These are phyloP conservation scores for Cerastoderma edule DNA, from an alignment of 2,888 invertebrate genomes.

Conservation along the genomic window DNA sequence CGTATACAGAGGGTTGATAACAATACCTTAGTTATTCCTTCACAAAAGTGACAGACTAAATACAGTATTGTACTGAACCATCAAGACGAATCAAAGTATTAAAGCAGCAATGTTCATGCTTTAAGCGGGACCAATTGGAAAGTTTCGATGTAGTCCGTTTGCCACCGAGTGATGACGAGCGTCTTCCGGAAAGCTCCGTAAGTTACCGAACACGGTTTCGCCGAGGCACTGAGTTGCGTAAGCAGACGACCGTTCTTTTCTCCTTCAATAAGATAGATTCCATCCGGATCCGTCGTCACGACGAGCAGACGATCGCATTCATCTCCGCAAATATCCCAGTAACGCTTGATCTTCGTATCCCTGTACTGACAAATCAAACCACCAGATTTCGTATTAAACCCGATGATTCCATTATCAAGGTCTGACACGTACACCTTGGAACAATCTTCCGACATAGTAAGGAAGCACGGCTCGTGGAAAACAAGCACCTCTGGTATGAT, in stretches of 20 bases:
- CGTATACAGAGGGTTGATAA: too few relatives aligned
- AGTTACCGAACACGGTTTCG: constrained; percentile 45
- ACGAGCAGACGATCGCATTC: constrained; percentile 36
- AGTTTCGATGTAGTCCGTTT: constrained; percentile 43
- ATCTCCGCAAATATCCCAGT: constrained; percentile 49
- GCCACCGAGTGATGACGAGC: constrained; percentile 49
- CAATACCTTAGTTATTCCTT: too few relatives aligned
- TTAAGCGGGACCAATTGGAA: constrained; percentile 32
- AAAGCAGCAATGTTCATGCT: too few relatives aligned
- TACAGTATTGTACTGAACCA: too few relatives aligned
- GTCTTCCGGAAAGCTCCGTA: constrained; percentile 36
- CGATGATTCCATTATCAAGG: constrained; percentile 48
- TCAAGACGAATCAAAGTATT: too few relatives aligned
- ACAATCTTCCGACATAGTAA: constrained; percentile 38
- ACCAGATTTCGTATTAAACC: constrained; percentile 50
- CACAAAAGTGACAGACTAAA: too few relatives aligned
- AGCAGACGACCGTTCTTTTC: constrained; percentile 51
- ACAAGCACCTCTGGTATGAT: constrained; percentile 48
- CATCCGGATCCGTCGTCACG: constrained; percentile 52
- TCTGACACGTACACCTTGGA: constrained; percentile 46
- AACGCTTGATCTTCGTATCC: constrained; percentile 49
- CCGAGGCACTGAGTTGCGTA: constrained; percentile 34
- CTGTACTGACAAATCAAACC: constrained; percentile 48
- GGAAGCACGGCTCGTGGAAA: constrained; percentile 45
- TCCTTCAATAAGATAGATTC: constrained; percentile 44